Percentiles rank a stretch among this genome's conserved stretches.
Evolutionary conservation across 1,140 invertebrate species (phyloP).

Genomic region (Arion vulgaris): DNA sequence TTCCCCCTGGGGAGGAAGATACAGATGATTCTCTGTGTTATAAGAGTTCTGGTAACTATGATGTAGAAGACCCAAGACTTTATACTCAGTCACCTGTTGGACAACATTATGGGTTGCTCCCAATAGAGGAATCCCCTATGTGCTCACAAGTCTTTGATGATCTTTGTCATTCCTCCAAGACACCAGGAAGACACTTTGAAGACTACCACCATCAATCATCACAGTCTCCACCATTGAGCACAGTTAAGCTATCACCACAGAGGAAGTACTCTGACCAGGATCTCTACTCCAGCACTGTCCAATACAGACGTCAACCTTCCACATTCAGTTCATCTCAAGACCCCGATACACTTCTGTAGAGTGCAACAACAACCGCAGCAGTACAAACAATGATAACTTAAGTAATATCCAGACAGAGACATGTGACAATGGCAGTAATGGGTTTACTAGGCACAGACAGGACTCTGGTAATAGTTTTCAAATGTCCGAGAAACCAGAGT

Average conservation of each 20-base stretch:
- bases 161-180: not conserved
- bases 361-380: constrained; percentile 33
- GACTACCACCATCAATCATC: not conserved
- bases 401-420: not conserved
- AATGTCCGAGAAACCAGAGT: not conserved
- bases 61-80: not conserved
- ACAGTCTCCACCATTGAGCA: not conserved
- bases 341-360: constrained; percentile 41
- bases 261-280: constrained; percentile 47
- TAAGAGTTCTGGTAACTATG: not conserved
- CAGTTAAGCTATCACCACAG: not conserved
- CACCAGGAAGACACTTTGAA: constrained; percentile 11
- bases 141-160: constrained; percentile 18
- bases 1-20: constrained; percentile 22
- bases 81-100: not conserved
- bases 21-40: not conserved
- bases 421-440: not conserved
- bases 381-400: not conserved
- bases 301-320: constrained; percentile 30
- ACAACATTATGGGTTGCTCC: constrained; percentile 27
- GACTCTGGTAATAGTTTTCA: not conserved
- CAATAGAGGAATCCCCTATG: constrained; percentile 23
- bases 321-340: constrained; percentile 30
- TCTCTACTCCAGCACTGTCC: constrained; percentile 42
- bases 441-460: constrained; percentile 4